A percentile compares a stretch with the other conserved stretches of the same genome.
These are phyloP conservation scores for Nudaria mundana DNA, from an alignment of 2,888 invertebrate genomes.

Conservation along the genomic window DNA sequence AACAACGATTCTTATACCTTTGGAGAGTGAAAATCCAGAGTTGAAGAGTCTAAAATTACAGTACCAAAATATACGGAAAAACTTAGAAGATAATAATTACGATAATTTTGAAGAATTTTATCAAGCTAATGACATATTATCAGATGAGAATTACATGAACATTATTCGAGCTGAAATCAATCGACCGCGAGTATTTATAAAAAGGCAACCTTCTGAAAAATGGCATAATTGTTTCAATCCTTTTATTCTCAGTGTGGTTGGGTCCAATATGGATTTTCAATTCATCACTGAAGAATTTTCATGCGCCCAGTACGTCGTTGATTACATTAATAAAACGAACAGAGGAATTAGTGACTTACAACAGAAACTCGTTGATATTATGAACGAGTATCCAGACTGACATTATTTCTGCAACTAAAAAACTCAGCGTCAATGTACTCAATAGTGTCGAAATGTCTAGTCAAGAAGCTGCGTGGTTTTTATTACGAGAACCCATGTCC, in stretches of 20 bases:
- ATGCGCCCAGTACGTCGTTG: conserved; percentile 55
- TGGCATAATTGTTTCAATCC: conserved; percentile 57
- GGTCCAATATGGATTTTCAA: conserved; percentile 53
- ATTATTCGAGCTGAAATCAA: conserved; percentile 40
- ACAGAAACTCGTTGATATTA: conserved; percentile 31
- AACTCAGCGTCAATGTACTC: conserved; percentile 30
- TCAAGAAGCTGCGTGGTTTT: conserved; percentile 54
- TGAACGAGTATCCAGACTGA: conserved; percentile 35
- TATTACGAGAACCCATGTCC: conserved; percentile 32
- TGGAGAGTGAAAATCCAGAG: conserved; percentile 7
- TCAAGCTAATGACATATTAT: conserved; percentile 31
- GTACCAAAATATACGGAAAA: no score
- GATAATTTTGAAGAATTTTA: conserved; percentile 36
- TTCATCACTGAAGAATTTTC: conserved; percentile 55
- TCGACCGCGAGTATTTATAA: conserved; percentile 45
- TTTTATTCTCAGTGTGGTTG: conserved; percentile 39
- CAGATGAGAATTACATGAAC: conserved; percentile 35
- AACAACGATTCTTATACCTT: conserved; percentile 26
- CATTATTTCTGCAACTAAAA: conserved; percentile 28
- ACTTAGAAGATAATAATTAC: conserved; percentile 38
- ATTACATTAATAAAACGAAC: conserved; percentile 54
- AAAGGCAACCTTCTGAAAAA: conserved; percentile 44
- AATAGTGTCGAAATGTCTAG: conserved; percentile 33
- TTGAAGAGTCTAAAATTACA: no score
- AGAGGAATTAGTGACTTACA: conserved; percentile 48